Percentiles rank a stretch among this genome's conserved stretches.
Conservation (phyloP, 2,888 invertebrate species). For the Eristalis tenax region DNA sequence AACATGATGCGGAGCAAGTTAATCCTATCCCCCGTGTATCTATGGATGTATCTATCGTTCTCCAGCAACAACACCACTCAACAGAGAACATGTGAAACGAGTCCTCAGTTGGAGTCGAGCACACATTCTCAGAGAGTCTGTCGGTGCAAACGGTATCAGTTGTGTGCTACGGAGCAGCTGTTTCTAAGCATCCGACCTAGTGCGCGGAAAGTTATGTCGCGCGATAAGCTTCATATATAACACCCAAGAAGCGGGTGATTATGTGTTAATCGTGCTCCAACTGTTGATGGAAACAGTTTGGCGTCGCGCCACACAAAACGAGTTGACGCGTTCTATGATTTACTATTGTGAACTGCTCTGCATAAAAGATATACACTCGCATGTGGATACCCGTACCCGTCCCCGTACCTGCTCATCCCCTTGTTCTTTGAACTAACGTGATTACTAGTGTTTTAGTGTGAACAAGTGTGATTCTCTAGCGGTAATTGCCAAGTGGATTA, state of each 20-base stretch:
- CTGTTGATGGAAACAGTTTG: conserved; percentile 50
- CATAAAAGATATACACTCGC: background rate
- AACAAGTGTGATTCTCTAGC: conserved; percentile 7
- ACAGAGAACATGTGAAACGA: conserved; percentile 30
- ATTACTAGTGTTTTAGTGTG: conserved; percentile 16
- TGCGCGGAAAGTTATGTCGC: conserved; percentile 24
- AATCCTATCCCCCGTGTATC: conserved; percentile 9
- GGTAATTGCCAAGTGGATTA: conserved; percentile 16
- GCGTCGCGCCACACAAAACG: conserved; percentile 1
- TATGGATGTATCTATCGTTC: conserved; percentile 33
- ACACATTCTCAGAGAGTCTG: conserved; percentile 47
- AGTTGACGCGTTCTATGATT: conserved; percentile 25
- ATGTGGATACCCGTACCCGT: background rate
- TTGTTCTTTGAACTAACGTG: conserved; percentile 2
- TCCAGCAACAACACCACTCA: conserved; percentile 3
- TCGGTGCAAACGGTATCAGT: conserved; percentile 50
- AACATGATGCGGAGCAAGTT: conserved; percentile 49
- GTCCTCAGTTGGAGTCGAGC: conserved; percentile 37
- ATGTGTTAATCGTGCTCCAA: conserved; percentile 46
- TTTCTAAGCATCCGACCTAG: conserved; percentile 27
- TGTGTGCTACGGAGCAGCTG: conserved; percentile 37
- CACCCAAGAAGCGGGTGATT: conserved; percentile 16
- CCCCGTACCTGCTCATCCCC: background rate
- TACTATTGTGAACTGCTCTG: conserved; percentile 11
- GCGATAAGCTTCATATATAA: conserved; percentile 52